These are phyloP conservation scores for Sarcophaga caerulescens DNA, from an alignment of 2,888 invertebrate genomes.

Conservation along the genomic window DNA sequence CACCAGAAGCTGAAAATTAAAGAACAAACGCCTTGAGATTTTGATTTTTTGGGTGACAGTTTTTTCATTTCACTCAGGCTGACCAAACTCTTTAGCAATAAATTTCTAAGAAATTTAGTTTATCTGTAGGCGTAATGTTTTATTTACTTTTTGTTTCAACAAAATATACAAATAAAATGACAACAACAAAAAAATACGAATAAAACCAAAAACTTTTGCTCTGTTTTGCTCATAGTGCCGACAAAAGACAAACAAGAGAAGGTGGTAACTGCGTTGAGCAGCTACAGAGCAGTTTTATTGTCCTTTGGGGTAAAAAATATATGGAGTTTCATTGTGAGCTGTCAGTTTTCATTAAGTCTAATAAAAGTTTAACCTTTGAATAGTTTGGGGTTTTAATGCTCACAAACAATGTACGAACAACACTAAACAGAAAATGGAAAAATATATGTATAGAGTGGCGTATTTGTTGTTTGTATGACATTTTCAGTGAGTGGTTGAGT, in stretches of 20 bases:
- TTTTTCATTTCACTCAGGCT: neutral
- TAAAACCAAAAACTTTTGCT: neutral
- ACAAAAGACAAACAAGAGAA: neutral
- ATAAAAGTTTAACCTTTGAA: conserved; percentile 48
- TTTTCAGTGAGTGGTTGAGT: conserved; percentile 5
- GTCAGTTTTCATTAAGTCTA: conserved; percentile 59
- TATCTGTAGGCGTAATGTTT: neutral
- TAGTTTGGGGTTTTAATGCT: conserved; percentile 23
- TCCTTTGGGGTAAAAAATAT: conserved; percentile 40
- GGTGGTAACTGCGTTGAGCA: neutral
- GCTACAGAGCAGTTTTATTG: conserved; percentile 12
- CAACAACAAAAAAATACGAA: neutral
- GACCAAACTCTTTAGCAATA: neutral
- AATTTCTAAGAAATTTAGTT: neutral
- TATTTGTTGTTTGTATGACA: conserved; percentile 9
- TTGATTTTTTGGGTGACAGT: no score
- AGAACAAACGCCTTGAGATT: no score
- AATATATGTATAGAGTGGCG: neutral
- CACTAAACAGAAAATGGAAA: neutral
- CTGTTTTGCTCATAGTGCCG: neutral
- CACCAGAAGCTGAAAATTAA: no score
- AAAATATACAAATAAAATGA: neutral
- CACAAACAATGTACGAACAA: neutral
- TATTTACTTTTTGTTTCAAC: neutral
- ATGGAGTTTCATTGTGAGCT: conserved; percentile 58